Conservation (phyloP, 2,888 invertebrate species). For the Poecilus cupreus region DNA sequence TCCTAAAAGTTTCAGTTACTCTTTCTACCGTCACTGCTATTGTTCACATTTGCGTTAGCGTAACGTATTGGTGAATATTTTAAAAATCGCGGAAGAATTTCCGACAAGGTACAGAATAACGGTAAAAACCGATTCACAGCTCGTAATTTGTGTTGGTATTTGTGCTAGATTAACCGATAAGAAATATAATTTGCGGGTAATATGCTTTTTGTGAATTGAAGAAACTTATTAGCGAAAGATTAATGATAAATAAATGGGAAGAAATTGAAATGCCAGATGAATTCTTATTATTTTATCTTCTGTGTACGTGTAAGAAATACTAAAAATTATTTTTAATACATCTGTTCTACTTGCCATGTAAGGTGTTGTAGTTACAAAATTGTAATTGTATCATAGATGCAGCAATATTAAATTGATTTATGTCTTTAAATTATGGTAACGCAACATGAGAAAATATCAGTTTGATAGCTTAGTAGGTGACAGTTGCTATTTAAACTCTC, state of each 20-base stretch:
- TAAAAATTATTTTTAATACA: no score
- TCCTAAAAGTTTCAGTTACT: not conserved
- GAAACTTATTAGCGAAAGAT: not conserved
- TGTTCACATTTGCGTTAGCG: not conserved
- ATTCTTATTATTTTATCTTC: constrained; percentile 1
- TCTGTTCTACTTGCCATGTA: no score
- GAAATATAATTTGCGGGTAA: constrained; percentile 27
- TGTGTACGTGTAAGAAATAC: not conserved
- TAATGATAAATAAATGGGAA: not conserved
- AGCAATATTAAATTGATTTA: no score
- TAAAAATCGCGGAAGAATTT: not conserved
- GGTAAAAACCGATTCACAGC: constrained; percentile 29
- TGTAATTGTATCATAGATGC: no score
- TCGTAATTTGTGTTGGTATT: constrained; percentile 32
- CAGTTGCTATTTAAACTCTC: no score
- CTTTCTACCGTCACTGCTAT: not conserved
- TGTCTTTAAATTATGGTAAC: no score
- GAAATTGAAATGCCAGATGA: not conserved
- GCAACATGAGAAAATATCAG: no score
- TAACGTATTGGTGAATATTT: not conserved
- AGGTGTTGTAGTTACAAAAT: no score
- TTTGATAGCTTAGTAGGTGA: no score
- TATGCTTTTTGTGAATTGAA: not conserved
- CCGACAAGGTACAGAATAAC: constrained; percentile 21
- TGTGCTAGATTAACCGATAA: constrained; percentile 28